Conservation (phyloP, 2,113 vertebrate genomes). For the Neopipo cinnamomea region DNA sequence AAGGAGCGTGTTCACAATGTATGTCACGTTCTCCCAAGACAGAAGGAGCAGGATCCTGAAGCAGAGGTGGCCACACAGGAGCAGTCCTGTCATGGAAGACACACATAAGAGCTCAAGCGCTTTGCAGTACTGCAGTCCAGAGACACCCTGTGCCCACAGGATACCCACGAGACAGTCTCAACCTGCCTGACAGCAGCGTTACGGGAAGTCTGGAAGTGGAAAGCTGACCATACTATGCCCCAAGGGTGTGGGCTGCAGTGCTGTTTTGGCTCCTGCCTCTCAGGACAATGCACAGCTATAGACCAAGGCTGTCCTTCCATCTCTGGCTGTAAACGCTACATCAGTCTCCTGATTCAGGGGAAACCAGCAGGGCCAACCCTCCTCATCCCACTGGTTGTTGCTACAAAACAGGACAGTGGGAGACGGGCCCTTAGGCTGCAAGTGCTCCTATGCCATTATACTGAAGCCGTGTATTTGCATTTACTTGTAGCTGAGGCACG, state of each 20-base stretch:
- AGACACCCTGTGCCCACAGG: neutral
- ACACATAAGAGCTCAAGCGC: fast-evolving
- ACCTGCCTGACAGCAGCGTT: neutral
- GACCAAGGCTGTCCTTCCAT: fast-evolving
- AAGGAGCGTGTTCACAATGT: neutral
- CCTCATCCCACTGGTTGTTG: neutral
- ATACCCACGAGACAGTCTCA: neutral
- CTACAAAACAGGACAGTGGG: neutral
- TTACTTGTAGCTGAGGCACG: neutral
- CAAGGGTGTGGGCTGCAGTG: fast-evolving
- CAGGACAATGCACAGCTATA: fast-evolving
- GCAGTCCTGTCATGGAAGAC: neutral
- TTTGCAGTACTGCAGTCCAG: neutral
- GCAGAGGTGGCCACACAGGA: neutral
- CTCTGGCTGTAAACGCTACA: neutral
- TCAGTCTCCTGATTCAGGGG: neutral
- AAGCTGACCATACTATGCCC: neutral
- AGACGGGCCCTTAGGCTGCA: neutral
- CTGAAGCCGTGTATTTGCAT: fast-evolving
- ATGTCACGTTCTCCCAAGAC: neutral
- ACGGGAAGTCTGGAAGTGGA: neutral
- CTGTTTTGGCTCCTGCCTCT: neutral
- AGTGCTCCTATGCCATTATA: neutral
- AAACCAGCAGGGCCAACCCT: neutral
- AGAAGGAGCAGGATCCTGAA: neutral